phyloP scores from a whole-genome alignment of 2,888 invertebrate species.

The Notodonta ziczac region DNA sequence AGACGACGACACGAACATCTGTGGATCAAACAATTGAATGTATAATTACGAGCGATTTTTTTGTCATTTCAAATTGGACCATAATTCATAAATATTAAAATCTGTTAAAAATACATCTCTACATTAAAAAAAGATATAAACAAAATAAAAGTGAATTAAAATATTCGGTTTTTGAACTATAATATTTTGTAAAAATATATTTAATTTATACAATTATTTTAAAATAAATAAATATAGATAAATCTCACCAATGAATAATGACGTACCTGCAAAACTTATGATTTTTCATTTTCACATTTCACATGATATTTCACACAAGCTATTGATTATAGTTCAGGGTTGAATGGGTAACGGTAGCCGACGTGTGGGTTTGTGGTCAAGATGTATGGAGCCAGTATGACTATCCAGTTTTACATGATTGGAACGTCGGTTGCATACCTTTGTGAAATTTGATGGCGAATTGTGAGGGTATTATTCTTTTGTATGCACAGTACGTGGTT shows the following conservation, averaged over 20 bases:
- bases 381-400: conserved; percentile 68
- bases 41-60: no score
- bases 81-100: no score
- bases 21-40: no score
- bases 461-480: conserved; percentile 32
- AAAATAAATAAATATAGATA: no score
- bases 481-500: not conserved
- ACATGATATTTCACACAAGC: conserved; percentile 2
- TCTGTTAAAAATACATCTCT: no score
- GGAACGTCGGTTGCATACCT: conserved; percentile 62
- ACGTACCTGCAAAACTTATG: not conserved
- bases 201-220: no score
- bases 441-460: conserved; percentile 30
- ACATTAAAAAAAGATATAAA: no score
- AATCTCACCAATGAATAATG: not conserved
- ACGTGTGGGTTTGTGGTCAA: conserved; percentile 58
- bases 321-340: conserved; percentile 11
- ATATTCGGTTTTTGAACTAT: no score
- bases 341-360: conserved; percentile 34
- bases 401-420: conserved; percentile 64
- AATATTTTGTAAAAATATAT: no score
- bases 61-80: no score
- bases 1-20: no score
- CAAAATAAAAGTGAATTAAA: no score
- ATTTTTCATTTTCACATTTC: not conserved